phyloP scores from a whole-genome alignment of 2,113 vertebrate species.

The Ivindomyrus marchei region DNA sequence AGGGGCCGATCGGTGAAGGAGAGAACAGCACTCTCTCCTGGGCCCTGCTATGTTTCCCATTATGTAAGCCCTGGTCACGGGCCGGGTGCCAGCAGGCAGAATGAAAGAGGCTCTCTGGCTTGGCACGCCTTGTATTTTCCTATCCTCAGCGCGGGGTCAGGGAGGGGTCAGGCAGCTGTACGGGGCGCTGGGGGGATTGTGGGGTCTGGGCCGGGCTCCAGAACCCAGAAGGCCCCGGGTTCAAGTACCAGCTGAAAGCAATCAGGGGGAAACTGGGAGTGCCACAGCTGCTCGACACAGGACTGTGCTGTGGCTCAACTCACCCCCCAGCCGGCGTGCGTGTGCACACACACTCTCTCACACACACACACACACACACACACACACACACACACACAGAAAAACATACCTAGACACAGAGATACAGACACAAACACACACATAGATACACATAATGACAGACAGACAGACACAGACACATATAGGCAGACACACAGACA shows the following conservation, averaged over 20 bases:
- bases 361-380: conserved; percentile 19
- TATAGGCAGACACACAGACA: conserved; percentile 25
- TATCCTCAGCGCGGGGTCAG: conserved; percentile 99
- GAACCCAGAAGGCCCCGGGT: conserved; percentile 95
- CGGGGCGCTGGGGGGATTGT: conserved; percentile 99
- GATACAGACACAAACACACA: conserved; percentile 34
- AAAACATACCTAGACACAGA: background rate
- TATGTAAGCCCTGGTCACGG: conserved; percentile 99
- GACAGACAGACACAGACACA: background rate
- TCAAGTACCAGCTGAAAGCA: conserved; percentile 99
- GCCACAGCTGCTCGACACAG: conserved; percentile 91
- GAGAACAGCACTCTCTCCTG: conserved; percentile 82
- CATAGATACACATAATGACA: conserved; percentile 24
- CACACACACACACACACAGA: conserved; percentile 20
- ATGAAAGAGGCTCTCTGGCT: conserved; percentile 99
- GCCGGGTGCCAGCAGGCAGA: conserved; percentile 99
- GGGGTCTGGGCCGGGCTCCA: conserved; percentile 99
- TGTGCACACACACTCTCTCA: conserved; percentile 25
- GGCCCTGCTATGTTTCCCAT: conserved; percentile 99
- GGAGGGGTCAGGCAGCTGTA: conserved; percentile 99
- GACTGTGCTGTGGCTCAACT: conserved; percentile 60
- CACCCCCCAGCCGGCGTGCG: conserved; percentile 30
- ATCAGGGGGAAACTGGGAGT: conserved; percentile 94
- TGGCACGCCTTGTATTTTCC: conserved; percentile 99
- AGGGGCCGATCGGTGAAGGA: conserved; percentile 63